Percentiles rank a stretch among this genome's conserved stretches.
Evolutionary conservation across 1,140 invertebrate genomes (phyloP).

Genomic region (Megalopta genalis): DNA sequence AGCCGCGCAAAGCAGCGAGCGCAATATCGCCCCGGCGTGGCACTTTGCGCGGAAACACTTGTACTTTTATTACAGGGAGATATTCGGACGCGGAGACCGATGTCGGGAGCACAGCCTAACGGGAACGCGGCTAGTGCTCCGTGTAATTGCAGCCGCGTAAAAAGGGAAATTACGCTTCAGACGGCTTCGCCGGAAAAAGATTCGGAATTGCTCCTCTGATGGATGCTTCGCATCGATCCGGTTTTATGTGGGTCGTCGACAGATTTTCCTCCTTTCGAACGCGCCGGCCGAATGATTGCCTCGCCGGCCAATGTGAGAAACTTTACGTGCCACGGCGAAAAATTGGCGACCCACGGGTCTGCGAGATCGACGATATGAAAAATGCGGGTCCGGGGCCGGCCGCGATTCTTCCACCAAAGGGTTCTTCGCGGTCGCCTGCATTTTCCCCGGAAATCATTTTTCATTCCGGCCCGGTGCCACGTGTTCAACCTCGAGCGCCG

Average conservation of each 20-base stretch:
- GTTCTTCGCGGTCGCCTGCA: no score
- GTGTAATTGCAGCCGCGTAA: constrained; percentile 8
- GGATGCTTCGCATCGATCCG: not conserved
- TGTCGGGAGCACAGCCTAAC: not conserved
- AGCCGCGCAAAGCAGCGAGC: not conserved
- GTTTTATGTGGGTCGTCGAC: not conserved
- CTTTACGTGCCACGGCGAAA: not conserved
- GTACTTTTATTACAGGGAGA: constrained; percentile 11
- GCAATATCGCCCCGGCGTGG: not conserved
- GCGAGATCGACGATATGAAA: no score
- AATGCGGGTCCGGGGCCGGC: no score
- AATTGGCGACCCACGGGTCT: not conserved
- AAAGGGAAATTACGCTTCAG: constrained; percentile 4
- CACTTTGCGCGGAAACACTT: not conserved
- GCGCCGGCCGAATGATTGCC: not conserved
- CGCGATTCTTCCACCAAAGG: no score
- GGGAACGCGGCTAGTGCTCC: not conserved
- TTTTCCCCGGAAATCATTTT: no score
- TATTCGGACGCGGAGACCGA: not conserved
- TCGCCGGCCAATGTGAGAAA: no score
- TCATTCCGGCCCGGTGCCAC: no score
- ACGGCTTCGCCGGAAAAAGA: not conserved
- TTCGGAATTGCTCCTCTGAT: constrained; percentile 1
- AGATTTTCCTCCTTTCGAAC: not conserved
- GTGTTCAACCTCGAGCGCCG: no score